Evolutionary conservation across 2,888 invertebrate species (phyloP).

Genomic region (Agrotis ipsilon): DNA sequence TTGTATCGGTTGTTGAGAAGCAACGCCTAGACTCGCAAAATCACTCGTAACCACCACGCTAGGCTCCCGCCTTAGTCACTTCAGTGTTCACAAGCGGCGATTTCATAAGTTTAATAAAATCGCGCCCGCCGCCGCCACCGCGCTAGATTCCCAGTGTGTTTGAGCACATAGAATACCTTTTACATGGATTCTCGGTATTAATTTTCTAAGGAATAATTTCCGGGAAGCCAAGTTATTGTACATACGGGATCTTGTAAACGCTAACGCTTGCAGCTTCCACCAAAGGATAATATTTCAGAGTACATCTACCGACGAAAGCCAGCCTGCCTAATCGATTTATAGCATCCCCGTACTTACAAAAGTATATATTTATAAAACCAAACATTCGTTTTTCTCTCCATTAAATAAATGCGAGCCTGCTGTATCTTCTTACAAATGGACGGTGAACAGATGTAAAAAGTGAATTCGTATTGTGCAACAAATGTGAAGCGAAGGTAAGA

Average conservation of each 20-base stretch:
- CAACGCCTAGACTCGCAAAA: no score
- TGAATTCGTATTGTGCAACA: background rate
- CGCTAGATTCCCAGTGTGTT: no score
- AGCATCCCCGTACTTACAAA: constrained; percentile 74
- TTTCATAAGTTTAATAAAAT: no score
- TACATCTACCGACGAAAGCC: constrained; percentile 79
- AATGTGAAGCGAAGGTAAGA: background rate
- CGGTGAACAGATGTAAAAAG: constrained; percentile 34
- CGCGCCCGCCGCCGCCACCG: no score
- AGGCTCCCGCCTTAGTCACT: no score
- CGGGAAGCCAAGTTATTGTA: no score
- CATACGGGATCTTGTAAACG: background rate
- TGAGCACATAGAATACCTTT: no score
- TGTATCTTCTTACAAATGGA: constrained; percentile 49
- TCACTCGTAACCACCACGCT: no score
- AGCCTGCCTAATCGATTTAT: constrained; percentile 86
- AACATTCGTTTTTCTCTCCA: constrained; percentile 70
- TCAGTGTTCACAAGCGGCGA: no score
- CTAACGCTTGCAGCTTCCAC: constrained; percentile 54
- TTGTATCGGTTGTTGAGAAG: no score
- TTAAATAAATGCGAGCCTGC: constrained; percentile 69
- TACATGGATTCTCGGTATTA: no score
- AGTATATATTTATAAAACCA: constrained; percentile 80
- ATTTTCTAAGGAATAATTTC: no score
- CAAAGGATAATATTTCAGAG: constrained; percentile 77